phyloP scores from a whole-genome alignment of 2,888 invertebrate genomes.

The Matsumyia berberina region DNA sequence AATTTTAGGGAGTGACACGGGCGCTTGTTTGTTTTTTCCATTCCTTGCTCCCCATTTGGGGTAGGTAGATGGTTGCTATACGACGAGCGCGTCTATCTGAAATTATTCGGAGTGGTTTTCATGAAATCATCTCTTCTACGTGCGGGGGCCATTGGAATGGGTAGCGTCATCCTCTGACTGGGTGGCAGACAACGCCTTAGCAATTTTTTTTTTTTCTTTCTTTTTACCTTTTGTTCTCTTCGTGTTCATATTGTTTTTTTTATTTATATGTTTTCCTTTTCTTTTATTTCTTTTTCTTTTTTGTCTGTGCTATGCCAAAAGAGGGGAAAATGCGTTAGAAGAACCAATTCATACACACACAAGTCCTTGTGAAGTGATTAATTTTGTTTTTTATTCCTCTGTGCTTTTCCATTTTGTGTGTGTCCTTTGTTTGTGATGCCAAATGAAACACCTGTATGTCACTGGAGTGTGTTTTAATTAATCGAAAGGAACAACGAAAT shows the following conservation, averaged over 20 bases:
- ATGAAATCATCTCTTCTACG: constrained; percentile 70
- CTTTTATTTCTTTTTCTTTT: constrained; percentile 17
- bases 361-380: constrained; percentile 41
- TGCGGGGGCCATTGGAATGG: constrained; percentile 22
- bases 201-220: constrained; percentile 39
- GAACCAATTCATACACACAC: constrained; percentile 50
- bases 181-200: constrained; percentile 71
- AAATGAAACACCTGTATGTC: constrained; percentile 64
- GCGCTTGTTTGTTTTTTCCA: constrained; percentile 57
- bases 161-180: constrained; percentile 46
- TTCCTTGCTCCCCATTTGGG: constrained; percentile 14
- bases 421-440: constrained; percentile 44
- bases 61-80: constrained; percentile 28
- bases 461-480: constrained; percentile 49
- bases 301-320: constrained; percentile 40
- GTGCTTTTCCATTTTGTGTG: constrained; percentile 21
- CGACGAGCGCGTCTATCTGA: constrained; percentile 46
- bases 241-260: constrained; percentile 40
- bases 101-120: constrained; percentile 69
- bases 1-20: constrained; percentile 70
- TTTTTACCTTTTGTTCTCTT: constrained; percentile 49
- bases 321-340: constrained; percentile 56
- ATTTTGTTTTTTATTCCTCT: constrained; percentile 31
- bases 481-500: constrained; percentile 44
- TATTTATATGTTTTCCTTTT: constrained; percentile 39